These are phyloP conservation scores for Volucella zonaria DNA, from an alignment of 2,888 invertebrate species.

Conservation along the genomic window DNA sequence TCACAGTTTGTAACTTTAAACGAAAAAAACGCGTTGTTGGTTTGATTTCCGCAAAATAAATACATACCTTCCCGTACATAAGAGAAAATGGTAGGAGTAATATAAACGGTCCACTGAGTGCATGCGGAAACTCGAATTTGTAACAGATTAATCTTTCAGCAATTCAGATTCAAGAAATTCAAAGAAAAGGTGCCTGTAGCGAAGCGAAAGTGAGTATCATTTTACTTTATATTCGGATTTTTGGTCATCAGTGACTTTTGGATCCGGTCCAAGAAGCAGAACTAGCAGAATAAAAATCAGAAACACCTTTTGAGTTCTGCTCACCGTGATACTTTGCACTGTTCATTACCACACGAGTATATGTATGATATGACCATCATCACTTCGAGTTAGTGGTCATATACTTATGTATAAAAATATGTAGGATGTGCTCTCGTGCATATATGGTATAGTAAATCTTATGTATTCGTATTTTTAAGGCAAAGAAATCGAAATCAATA, in stretches of 20 bases:
- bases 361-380: slow-evolving; percentile 58
- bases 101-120: slow-evolving; percentile 54
- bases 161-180: slow-evolving; percentile 56
- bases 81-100: slow-evolving; percentile 36
- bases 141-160: slow-evolving; percentile 59
- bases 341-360: not conserved
- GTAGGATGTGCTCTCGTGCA: slow-evolving; percentile 21
- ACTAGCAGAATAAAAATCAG: slow-evolving; percentile 23
- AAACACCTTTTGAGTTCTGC: slow-evolving; percentile 28
- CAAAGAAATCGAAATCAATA: slow-evolving; percentile 49
- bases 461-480: slow-evolving; percentile 51
- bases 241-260: slow-evolving; percentile 62
- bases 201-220: slow-evolving; percentile 67
- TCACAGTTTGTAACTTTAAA: slow-evolving; percentile 45
- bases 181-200: slow-evolving; percentile 31
- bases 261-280: slow-evolving; percentile 33
- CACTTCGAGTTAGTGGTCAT: slow-evolving; percentile 56
- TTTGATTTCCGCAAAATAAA: slow-evolving; percentile 54
- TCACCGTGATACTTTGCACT: slow-evolving; percentile 55
- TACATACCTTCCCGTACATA: not conserved
- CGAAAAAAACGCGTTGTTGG: slow-evolving; percentile 35
- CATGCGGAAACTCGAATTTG: slow-evolving; percentile 63
- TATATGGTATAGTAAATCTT: slow-evolving; percentile 43
- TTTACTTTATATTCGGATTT: slow-evolving; percentile 58
- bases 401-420: slow-evolving; percentile 25